A percentile compares a stretch with the other conserved stretches of the same genome.
Conservation (phyloP, 2,797 vertebrate species). For the Coccyzus lansbergi region DNA sequence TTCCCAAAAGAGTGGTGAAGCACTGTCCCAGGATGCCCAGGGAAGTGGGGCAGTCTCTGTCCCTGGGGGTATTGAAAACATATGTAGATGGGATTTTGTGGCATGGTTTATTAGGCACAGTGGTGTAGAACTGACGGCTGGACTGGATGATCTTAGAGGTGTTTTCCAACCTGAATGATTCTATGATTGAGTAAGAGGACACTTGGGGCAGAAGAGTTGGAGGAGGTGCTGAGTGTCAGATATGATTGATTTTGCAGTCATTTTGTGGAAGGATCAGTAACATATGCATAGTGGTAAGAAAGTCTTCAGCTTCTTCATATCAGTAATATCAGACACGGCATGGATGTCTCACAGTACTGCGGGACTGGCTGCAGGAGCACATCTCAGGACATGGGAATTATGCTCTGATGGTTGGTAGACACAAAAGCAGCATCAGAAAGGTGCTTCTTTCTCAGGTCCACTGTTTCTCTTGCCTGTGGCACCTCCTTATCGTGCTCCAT, state of each 20-base stretch:
- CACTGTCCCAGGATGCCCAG: no score
- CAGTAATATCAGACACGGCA: accelerated
- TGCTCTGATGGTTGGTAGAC: accelerated
- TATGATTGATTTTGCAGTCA: not conserved
- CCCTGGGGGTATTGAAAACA: no score
- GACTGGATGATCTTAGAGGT: no score
- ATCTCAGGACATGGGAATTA: accelerated
- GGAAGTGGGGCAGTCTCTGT: no score
- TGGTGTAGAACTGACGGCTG: no score
- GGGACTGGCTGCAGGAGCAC: not conserved
- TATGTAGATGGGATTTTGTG: no score
- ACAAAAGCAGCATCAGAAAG: not conserved
- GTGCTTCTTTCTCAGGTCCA: accelerated
- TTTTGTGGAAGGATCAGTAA: not conserved
- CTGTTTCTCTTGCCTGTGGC: not conserved
- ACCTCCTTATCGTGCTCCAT: not conserved
- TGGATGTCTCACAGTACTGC: accelerated
- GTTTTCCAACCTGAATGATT: no score
- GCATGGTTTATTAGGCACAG: no score
- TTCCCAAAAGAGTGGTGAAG: no score
- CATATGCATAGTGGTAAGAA: not conserved
- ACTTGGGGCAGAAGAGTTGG: not conserved
- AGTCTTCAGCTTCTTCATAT: not conserved
- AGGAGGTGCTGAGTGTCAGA: not conserved
- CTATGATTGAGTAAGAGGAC: not conserved